phyloP scores from a whole-genome alignment of 2,113 vertebrate genomes.

The Corythornis vintsioides region DNA sequence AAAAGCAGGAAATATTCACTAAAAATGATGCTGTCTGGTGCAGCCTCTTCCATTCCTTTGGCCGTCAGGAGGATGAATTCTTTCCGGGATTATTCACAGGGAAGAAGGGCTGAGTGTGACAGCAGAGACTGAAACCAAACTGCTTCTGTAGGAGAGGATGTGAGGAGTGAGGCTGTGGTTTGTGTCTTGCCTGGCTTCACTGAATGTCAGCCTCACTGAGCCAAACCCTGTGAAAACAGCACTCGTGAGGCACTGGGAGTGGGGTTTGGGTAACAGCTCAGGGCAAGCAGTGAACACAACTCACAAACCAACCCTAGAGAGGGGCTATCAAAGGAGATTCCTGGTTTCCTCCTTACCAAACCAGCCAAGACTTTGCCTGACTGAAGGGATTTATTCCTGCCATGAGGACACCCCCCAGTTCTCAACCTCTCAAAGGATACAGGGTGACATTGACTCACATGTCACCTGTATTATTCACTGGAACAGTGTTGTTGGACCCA shows the following conservation, averaged over 20 bases:
- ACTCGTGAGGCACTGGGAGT: rapidly evolving
- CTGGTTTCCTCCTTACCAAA: neutral
- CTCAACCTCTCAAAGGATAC: neutral
- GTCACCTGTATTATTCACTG: rapidly evolving
- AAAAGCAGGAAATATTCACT: rapidly evolving
- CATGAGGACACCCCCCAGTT: rapidly evolving
- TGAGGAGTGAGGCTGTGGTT: constrained; percentile 23
- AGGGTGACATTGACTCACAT: rapidly evolving
- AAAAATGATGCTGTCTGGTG: rapidly evolving
- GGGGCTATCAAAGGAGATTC: rapidly evolving
- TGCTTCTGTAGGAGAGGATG: constrained; percentile 49
- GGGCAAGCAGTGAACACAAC: neutral
- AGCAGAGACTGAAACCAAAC: constrained; percentile 14
- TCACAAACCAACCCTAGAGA: rapidly evolving
- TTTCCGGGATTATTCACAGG: neutral
- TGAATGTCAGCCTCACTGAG: neutral
- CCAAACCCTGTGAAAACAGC: neutral
- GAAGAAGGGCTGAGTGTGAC: neutral
- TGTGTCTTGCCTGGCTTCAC: neutral
- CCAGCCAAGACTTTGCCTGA: neutral
- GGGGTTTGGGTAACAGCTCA: rapidly evolving
- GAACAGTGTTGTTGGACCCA: rapidly evolving
- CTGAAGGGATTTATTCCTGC: no score
- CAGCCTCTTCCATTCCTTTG: neutral
- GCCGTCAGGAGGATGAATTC: neutral